Evolutionary conservation across 2,797 vertebrate genomes (phyloP).

Genomic region (Sebastes steindachneri): DNA sequence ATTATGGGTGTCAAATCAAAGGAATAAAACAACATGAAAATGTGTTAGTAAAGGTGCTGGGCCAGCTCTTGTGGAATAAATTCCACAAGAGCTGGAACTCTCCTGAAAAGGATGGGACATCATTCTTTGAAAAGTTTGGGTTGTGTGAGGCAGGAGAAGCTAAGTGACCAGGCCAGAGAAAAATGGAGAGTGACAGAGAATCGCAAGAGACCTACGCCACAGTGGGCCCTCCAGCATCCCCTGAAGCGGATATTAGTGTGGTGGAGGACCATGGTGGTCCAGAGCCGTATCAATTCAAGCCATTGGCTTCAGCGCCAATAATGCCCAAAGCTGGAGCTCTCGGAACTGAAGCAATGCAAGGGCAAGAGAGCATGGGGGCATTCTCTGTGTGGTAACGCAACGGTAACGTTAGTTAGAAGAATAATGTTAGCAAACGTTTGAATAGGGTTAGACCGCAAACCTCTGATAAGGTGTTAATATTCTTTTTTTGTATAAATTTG

Average conservation of each 20-base stretch:
- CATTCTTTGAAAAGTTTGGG: not conserved
- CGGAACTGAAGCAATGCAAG: not conserved
- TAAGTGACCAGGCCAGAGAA: not conserved
- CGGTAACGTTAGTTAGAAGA: not conserved
- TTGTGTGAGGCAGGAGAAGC: not conserved
- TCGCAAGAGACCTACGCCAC: not conserved
- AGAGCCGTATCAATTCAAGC: not conserved
- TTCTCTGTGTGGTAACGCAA: not conserved
- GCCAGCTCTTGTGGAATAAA: not conserved
- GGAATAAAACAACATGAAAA: not conserved
- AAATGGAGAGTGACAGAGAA: not conserved
- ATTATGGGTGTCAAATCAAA: not conserved
- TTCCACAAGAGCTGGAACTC: not conserved
- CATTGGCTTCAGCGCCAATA: not conserved
- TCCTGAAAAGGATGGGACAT: not conserved
- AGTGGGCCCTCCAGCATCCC: not conserved
- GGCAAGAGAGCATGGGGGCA: not conserved
- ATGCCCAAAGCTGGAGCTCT: not conserved
- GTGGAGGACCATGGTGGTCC: not conserved
- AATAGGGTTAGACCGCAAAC: not conserved
- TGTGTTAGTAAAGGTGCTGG: too few species aligned
- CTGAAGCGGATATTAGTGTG: not conserved
- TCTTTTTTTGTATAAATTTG: too few species aligned
- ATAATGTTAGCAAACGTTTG: accelerated
- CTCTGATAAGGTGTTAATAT: accelerated